phyloP scores from a whole-genome alignment of 1,140 invertebrate species.

The Stenopsyche tienmushanensis region DNA sequence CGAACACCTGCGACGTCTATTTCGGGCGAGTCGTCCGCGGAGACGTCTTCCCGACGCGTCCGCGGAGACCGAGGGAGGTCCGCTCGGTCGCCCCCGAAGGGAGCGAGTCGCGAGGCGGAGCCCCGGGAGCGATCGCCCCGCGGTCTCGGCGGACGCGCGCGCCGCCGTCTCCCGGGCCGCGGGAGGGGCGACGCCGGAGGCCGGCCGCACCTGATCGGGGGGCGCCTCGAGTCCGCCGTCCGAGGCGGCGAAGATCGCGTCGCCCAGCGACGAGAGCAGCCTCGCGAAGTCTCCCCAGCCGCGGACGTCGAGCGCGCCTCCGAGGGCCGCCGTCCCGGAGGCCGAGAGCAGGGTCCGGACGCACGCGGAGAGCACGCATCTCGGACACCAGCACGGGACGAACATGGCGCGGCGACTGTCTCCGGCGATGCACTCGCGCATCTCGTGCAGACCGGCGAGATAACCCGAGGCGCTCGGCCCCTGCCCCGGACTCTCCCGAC shows the following conservation, averaged over 20 bases:
- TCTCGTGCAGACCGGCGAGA: neutral
- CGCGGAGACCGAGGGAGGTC: no score
- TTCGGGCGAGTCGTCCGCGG: conserved; percentile 1
- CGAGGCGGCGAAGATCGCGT: conserved; percentile 54
- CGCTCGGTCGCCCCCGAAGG: no score
- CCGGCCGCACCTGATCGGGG: conserved; percentile 40
- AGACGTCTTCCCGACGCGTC: no score
- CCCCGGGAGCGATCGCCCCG: no score
- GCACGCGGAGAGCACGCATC: conserved; percentile 15
- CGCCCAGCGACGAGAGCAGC: conserved; percentile 49
- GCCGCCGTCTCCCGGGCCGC: no score
- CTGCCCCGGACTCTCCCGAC: no score
- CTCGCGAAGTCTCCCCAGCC: conserved; percentile 53
- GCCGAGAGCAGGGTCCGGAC: neutral
- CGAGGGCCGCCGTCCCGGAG: neutral
- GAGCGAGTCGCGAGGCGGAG: no score
- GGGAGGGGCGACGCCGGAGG: no score
- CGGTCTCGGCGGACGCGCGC: no score
- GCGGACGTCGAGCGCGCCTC: conserved; percentile 43
- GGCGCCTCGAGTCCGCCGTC: conserved; percentile 47
- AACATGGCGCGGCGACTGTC: conserved; percentile 9
- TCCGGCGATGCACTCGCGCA: neutral
- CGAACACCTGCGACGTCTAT: conserved; percentile 21
- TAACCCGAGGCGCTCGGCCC: neutral
- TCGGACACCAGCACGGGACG: conserved; percentile 13